Percentiles rank a stretch among this genome's conserved stretches.
Evolutionary conservation across 2,113 vertebrate species (phyloP).

Genomic region (Dasypus novemcinctus): DNA sequence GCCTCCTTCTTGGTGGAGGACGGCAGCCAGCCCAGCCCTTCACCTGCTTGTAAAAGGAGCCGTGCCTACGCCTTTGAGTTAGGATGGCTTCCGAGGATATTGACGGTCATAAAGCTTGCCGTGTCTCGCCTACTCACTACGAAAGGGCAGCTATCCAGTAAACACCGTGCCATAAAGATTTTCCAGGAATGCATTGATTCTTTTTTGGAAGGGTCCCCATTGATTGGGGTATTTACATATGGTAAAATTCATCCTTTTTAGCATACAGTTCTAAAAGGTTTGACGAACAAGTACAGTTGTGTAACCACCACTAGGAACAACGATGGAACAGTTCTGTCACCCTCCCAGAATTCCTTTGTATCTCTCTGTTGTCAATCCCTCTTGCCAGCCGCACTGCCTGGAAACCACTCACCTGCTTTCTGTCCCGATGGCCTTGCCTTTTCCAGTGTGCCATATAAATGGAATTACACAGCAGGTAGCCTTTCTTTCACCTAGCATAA

Average conservation of each 20-base stretch:
- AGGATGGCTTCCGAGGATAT: background rate
- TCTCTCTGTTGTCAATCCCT: background rate
- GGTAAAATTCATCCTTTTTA: background rate
- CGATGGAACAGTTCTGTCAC: background rate
- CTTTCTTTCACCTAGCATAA: background rate
- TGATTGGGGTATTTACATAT: background rate
- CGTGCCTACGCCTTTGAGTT: fast-evolving
- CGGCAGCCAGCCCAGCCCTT: fast-evolving
- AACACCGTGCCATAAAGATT: background rate
- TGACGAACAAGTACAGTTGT: fast-evolving
- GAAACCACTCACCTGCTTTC: background rate
- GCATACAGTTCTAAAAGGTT: background rate
- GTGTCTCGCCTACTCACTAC: fast-evolving
- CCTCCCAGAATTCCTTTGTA: background rate
- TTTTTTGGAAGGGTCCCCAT: background rate
- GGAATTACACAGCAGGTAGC: background rate
- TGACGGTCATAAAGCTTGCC: fast-evolving
- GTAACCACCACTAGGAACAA: background rate
- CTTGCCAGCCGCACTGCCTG: background rate
- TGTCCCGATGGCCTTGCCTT: background rate
- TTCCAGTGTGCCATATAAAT: background rate
- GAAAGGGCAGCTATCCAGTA: background rate
- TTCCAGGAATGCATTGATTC: background rate
- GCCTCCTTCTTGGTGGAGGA: background rate
- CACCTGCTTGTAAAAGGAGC: background rate